Conservation (phyloP, 2,888 invertebrate species). For the Hyposoter dolosus region DNA sequence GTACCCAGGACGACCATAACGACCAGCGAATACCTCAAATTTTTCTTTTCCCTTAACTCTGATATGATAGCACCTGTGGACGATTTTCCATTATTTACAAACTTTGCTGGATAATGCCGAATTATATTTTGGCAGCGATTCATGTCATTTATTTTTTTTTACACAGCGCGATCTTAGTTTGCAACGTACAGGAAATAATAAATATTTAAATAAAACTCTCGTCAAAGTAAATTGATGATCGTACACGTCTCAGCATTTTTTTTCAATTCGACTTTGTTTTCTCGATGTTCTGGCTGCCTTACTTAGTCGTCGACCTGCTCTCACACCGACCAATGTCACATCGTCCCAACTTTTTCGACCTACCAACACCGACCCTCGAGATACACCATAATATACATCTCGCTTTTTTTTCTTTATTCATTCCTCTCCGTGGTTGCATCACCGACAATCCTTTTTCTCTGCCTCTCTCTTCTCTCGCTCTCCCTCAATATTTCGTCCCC, state of each 20-base stretch:
- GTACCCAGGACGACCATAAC: background rate
- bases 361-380: conserved; percentile 19
- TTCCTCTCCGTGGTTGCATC: conserved; percentile 45
- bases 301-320: conserved; percentile 36
- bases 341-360: conserved; percentile 25
- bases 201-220: background rate
- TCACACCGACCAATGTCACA: conserved; percentile 41
- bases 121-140: background rate
- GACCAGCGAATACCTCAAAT: conserved; percentile 16
- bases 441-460: conserved; percentile 21
- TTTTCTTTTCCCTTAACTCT: background rate
- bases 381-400: conserved; percentile 46
- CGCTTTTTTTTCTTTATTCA: conserved; percentile 58
- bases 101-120: background rate
- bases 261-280: background rate
- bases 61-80: background rate
- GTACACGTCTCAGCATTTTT: background rate
- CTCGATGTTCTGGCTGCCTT: conserved; percentile 12
- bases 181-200: background rate
- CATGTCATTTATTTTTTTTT: background rate
- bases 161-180: background rate
- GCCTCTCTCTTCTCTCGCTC: conserved; percentile 9
- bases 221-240: background rate
- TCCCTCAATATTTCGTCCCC: conserved; percentile 13
- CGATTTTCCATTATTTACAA: background rate